Percentiles rank a stretch among this genome's conserved stretches.
Evolutionary conservation across 2,888 invertebrate species (phyloP).

Genomic region (Chrysolina haemoptera): DNA sequence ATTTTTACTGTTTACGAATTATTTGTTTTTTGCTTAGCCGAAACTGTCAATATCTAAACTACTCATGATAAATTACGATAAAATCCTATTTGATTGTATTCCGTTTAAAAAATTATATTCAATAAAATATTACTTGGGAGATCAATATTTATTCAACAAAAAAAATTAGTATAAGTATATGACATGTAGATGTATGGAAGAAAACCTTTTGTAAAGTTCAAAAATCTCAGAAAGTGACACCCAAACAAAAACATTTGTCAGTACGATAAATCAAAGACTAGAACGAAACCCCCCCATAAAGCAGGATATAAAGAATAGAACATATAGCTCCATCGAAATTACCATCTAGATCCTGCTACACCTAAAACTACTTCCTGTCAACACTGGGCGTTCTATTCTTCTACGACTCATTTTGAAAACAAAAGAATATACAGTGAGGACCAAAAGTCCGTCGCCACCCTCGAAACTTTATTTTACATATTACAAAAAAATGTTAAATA

Average conservation of each 20-base stretch:
- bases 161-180: not conserved
- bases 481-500: too few relatives aligned
- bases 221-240: conserved; percentile 5
- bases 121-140: not conserved
- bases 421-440: too few relatives aligned
- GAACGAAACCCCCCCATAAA: conserved; percentile 14
- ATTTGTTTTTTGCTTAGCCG: not conserved
- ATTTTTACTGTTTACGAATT: too few relatives aligned
- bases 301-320: conserved; percentile 10
- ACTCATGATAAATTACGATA: not conserved
- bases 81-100: not conserved
- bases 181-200: conserved; percentile 6
- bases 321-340: not conserved
- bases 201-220: conserved; percentile 1
- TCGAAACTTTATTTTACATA: too few relatives aligned
- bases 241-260: conserved; percentile 17
- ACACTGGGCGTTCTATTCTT: not conserved
- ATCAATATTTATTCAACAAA: not conserved
- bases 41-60: not conserved
- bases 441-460: too few relatives aligned
- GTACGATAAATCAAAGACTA: conserved; percentile 19
- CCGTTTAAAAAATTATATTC: not conserved
- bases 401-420: too few relatives aligned
- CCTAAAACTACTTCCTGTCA: not conserved
- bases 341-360: not conserved